These are phyloP conservation scores for Tholera decimalis DNA, from an alignment of 2,888 invertebrate genomes.

Conservation along the genomic window DNA sequence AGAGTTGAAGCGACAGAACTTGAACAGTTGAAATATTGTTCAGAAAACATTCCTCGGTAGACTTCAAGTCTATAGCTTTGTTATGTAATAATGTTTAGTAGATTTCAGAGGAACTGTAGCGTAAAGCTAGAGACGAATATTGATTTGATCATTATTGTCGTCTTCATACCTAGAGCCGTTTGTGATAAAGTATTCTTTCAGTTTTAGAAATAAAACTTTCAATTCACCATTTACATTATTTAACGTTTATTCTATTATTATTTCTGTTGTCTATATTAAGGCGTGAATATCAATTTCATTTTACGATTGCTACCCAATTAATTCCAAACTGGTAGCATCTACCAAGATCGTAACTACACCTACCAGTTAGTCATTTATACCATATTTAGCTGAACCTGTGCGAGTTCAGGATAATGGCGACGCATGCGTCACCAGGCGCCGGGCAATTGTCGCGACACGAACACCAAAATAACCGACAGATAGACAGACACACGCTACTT, in stretches of 20 bases:
- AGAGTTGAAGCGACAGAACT: conserved; percentile 55
- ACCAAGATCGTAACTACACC: conserved; percentile 55
- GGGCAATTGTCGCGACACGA: conserved; percentile 74
- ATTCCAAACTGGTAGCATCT: conserved; percentile 43
- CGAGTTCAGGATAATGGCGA: conserved; percentile 77
- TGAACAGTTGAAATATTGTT: conserved; percentile 57
- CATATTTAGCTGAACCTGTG: conserved; percentile 79
- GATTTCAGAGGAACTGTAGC: conserved; percentile 27
- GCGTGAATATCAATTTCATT: conserved; percentile 36
- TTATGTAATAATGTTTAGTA: conserved; percentile 40
- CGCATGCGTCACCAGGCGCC: conserved; percentile 82
- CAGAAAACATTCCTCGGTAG: conserved; percentile 49
- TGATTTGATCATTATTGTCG: conserved; percentile 12
- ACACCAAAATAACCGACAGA: conserved; percentile 72
- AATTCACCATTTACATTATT: conserved; percentile 1
- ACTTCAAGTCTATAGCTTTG: conserved; percentile 35
- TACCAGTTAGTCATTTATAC: conserved; percentile 79
- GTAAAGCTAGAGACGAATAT: conserved; percentile 12
- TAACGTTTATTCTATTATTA: background rate
- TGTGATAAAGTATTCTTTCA: background rate
- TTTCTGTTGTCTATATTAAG: conserved; percentile 20
- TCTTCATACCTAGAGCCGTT: background rate
- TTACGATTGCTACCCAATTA: conserved; percentile 44
- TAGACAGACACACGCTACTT: conserved; percentile 58
- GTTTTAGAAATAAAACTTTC: background rate